Evolutionary conservation across 2,113 vertebrate genomes (phyloP).

Genomic region (Orycteropus afer): DNA sequence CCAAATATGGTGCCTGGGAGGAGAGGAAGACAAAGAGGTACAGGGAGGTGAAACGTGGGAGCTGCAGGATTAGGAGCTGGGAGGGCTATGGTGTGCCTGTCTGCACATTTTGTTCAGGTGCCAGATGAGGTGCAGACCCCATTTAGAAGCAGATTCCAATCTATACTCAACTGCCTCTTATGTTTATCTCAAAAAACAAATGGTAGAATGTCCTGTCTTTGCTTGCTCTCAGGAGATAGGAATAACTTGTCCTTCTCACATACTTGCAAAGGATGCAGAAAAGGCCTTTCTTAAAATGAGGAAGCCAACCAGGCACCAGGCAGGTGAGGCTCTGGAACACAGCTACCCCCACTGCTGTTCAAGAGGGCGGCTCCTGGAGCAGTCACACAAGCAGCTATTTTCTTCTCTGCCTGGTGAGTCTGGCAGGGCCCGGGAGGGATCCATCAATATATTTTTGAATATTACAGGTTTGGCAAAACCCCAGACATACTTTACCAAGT

Average conservation of each 20-base stretch:
- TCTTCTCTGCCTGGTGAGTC: not conserved
- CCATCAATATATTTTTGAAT: conserved; percentile 63
- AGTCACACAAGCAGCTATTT: not conserved
- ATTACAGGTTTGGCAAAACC: conserved; percentile 75
- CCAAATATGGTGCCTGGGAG: not conserved
- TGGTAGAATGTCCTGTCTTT: not conserved
- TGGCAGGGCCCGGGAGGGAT: conserved; percentile 45
- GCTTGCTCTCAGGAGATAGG: not conserved
- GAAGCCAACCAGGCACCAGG: not conserved
- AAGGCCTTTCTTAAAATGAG: not conserved
- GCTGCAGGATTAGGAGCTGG: not conserved
- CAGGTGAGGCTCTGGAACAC: not conserved
- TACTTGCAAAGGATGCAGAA: not conserved
- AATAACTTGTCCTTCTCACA: not conserved
- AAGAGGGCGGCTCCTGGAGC: not conserved
- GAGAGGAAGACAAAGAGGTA: not conserved
- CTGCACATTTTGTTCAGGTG: not conserved
- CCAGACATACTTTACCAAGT: conserved; percentile 76
- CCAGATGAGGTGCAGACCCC: not conserved
- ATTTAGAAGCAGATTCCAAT: not conserved
- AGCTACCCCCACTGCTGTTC: not conserved
- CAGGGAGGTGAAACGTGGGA: not conserved
- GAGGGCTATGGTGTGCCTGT: not conserved
- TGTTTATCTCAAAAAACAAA: conserved; percentile 17
- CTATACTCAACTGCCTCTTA: not conserved